These are phyloP conservation scores for Dinothrombium tinctorium DNA, from an alignment of 1,140 invertebrate species.

Conservation along the genomic window DNA sequence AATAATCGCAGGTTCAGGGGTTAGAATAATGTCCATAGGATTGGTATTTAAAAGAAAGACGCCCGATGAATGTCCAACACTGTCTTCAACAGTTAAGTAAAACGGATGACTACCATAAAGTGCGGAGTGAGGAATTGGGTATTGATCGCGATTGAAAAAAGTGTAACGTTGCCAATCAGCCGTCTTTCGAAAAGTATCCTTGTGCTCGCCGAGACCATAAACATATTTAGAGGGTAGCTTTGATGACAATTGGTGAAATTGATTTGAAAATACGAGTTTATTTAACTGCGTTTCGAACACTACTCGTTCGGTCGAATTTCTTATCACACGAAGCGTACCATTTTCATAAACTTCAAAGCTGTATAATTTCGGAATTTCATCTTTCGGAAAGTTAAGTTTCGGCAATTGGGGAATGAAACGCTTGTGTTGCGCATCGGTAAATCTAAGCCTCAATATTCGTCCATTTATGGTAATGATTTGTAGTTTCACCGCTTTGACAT, in stretches of 20 bases:
- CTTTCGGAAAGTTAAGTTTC: background rate
- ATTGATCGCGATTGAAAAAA: conserved; percentile 4
- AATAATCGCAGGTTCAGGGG: conserved; percentile 49
- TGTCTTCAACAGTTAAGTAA: conserved; percentile 10
- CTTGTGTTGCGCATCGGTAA: background rate
- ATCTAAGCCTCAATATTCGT: background rate
- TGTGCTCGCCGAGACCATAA: background rate
- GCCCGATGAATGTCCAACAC: background rate
- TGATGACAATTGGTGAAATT: background rate
- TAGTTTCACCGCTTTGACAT: background rate
- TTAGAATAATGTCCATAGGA: conserved; percentile 53
- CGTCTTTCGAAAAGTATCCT: background rate
- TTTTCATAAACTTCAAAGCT: background rate
- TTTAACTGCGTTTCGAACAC: background rate
- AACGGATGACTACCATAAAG: conserved; percentile 16
- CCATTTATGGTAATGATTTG: background rate
- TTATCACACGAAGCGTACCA: background rate
- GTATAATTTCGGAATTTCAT: background rate
- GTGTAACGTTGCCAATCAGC: conserved; percentile 6
- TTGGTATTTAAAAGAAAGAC: conserved; percentile 46
- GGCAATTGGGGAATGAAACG: background rate
- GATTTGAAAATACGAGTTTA: background rate
- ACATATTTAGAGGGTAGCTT: background rate
- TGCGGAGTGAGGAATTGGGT: background rate
- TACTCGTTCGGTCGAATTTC: background rate